A percentile compares a stretch with the other conserved stretches of the same genome.
These are phyloP conservation scores for Lemur catta DNA, from an alignment of 2,797 vertebrate genomes.

Conservation along the genomic window DNA sequence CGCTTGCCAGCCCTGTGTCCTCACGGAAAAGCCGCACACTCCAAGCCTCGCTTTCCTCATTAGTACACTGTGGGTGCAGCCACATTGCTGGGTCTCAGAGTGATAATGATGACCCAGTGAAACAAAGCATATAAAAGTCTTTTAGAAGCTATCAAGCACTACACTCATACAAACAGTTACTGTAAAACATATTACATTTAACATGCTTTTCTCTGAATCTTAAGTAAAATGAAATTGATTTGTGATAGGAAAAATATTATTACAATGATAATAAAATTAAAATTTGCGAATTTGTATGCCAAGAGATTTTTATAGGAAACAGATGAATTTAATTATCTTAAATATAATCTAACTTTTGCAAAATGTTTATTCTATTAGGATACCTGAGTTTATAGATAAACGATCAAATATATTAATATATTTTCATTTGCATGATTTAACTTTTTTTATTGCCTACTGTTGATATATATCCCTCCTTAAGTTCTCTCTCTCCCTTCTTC, in stretches of 20 bases:
- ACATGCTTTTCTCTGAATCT: not conserved
- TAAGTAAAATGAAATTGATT: not conserved
- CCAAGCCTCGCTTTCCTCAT: not conserved
- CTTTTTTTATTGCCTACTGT: not conserved
- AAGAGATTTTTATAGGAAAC: not conserved
- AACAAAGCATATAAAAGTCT: not conserved
- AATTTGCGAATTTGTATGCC: not conserved
- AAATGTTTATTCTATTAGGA: not conserved
- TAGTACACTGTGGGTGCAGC: not conserved
- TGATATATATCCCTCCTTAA: not conserved
- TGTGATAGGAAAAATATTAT: not conserved
- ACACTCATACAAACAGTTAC: not conserved
- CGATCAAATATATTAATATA: not conserved
- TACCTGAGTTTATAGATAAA: not conserved
- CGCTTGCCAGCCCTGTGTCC: not conserved
- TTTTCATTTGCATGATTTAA: not conserved
- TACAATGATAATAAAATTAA: not conserved
- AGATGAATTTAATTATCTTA: constrained; percentile 13
- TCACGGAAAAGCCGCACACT: not conserved
- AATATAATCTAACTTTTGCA: not conserved
- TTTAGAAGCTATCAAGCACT: too few species aligned
- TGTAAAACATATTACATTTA: not conserved
- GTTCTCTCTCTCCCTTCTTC: not conserved
- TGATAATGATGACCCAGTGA: not conserved
- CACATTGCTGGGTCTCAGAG: not conserved